phyloP scores from a whole-genome alignment of 2,797 vertebrate genomes.

The Calcarius lapponicus region DNA sequence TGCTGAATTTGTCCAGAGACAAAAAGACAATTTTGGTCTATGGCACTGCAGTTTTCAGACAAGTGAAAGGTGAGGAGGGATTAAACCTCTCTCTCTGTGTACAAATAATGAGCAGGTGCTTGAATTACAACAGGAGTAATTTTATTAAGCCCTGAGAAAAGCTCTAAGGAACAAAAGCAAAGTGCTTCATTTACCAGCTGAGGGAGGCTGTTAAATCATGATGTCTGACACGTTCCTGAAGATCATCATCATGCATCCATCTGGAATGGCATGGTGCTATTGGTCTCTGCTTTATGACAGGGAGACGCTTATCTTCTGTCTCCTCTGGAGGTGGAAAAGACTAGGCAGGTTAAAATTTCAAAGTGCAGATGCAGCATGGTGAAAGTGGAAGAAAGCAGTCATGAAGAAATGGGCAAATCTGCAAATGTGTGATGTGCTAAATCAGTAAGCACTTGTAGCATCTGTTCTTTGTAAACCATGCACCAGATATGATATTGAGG shows the following conservation, averaged over 20 bases:
- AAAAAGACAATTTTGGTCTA: background rate
- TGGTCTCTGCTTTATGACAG: background rate
- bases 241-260: background rate
- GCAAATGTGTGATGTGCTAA: background rate
- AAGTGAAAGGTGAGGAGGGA: background rate
- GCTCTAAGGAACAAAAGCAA: background rate
- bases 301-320: background rate
- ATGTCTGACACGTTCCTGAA: fast-evolving
- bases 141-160: background rate
- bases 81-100: background rate
- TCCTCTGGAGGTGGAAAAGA: background rate
- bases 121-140: background rate
- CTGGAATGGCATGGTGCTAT: background rate
- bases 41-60: background rate
- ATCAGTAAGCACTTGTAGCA: background rate
- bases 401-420: background rate
- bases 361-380: background rate
- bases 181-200: background rate
- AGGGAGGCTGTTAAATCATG: background rate
- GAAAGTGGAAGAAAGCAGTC: background rate
- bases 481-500: background rate
- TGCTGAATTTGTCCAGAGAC: background rate
- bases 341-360: background rate
- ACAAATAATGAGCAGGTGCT: background rate
- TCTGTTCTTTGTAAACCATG: background rate